Conservation (phyloP, 2,113 vertebrate species). For the Melierax canorus region DNA sequence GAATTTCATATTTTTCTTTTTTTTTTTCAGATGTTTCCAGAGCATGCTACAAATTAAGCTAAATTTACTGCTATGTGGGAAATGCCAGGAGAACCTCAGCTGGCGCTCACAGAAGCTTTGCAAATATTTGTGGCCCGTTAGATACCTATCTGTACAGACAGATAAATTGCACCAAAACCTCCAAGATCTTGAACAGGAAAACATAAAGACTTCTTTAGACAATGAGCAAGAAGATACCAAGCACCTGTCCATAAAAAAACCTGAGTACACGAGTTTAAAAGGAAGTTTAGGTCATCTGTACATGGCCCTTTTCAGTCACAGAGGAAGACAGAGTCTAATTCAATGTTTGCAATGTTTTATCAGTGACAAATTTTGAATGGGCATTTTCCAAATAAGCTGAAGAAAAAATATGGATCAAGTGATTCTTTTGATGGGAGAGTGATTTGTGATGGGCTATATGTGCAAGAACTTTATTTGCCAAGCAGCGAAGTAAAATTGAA, state of each 20-base stretch:
- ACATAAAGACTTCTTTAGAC: neutral
- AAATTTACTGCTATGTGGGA: neutral
- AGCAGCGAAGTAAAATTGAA: neutral
- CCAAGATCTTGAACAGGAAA: neutral
- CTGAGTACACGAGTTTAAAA: neutral
- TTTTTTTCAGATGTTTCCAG: neutral
- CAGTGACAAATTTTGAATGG: neutral
- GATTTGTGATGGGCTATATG: neutral
- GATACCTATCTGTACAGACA: neutral
- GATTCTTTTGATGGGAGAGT: neutral
- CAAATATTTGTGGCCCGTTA: neutral
- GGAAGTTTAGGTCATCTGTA: neutral
- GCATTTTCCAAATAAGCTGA: neutral
- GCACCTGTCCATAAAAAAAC: neutral
- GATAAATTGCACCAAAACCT: neutral
- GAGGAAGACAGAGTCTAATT: neutral
- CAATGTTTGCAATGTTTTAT: neutral
- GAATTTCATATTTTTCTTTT: neutral
- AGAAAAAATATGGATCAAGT: neutral
- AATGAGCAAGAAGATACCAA: neutral
- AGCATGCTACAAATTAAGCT: neutral
- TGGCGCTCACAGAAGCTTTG: neutral
- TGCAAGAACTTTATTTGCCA: neutral
- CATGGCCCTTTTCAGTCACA: neutral
- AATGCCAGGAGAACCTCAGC: neutral